Evolutionary conservation across 2,797 vertebrate species (phyloP).

Genomic region (Tenualosa ilisha): DNA sequence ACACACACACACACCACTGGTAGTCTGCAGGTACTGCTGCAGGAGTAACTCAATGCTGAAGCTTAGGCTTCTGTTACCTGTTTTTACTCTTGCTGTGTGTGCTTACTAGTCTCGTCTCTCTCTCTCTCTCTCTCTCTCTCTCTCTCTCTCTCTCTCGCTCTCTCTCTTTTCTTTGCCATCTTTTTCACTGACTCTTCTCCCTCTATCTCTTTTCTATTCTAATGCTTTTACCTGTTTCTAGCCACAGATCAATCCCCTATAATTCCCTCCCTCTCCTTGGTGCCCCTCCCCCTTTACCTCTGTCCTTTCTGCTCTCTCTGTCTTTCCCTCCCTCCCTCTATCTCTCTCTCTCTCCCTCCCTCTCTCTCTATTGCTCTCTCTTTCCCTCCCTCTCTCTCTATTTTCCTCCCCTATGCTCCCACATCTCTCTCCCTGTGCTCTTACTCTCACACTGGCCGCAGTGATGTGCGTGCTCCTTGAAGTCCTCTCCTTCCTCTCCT

Average conservation of each 20-base stretch:
- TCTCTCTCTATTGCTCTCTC: constrained; percentile 41
- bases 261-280: background rate
- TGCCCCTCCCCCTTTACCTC: constrained; percentile 20
- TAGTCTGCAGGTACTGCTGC: background rate
- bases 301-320: constrained; percentile 28
- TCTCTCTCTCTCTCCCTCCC: constrained; percentile 28
- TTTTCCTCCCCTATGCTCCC: constrained; percentile 34
- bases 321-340: constrained; percentile 1
- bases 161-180: background rate
- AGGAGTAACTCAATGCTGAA: background rate
- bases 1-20: constrained; percentile 14
- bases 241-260: background rate
- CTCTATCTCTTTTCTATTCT: background rate
- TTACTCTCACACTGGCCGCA: constrained; percentile 51
- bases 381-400: constrained; percentile 26
- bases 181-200: constrained; percentile 22
- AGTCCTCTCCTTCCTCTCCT: constrained; percentile 48
- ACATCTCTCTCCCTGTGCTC: constrained; percentile 40
- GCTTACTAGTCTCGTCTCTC: background rate
- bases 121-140: background rate
- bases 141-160: background rate
- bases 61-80: background rate
- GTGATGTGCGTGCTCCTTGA: constrained; percentile 63
- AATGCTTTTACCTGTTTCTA: background rate
- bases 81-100: background rate